Evolutionary conservation across 2,797 vertebrate genomes (phyloP), one percentile per base, ranked within the genome.

Genomic region (Mus caroli): DNA sequence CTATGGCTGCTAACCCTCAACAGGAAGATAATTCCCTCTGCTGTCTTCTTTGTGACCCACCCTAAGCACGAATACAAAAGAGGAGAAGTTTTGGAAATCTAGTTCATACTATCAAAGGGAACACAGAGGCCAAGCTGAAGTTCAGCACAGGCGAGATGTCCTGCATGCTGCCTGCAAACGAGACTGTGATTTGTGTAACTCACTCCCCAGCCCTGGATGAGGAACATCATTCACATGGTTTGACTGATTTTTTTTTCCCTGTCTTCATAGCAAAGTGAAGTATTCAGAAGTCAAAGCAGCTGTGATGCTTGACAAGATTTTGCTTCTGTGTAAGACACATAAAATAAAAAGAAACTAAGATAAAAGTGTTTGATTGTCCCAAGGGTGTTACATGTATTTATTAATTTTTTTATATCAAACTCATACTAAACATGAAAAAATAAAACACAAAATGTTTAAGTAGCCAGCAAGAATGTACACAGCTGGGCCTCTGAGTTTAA

Each of bases 351-450:
- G 5, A 94, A 75, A 90, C 64, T n/a, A 85, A 24, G 64, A 37
- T 31, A 67, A 92, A 69, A n/a, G 11, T 69, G 9, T 69, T 13
- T 4, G 5, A 85, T 73, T 76, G 43, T 88, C 6, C 31, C 13
- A 75, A 79, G 46, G 28, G 22, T 6, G 86, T 91, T 67, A 56
- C 14, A 7, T 67, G 31, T 54, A 82, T 54, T 54, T 91, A 43
- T 87, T 75, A 34, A 91, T 50, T 92, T 52, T 85, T 83, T 60
- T 60, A 75, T 62, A 75, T 24, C 15, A 78, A n/a, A 89, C 13
- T 86, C 46, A 46, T 15, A 73, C 46, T 56, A 79, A 91, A 2
- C 60, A 78, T 58, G 31, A 93, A 90, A n/a, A 79, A 71, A 96
- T 83, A 56, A 85, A 92, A 75, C 34, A 77, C 31, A 54, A 69